phyloP scores from a whole-genome alignment of 2,888 invertebrate species.

The Platycnemis pennipes region DNA sequence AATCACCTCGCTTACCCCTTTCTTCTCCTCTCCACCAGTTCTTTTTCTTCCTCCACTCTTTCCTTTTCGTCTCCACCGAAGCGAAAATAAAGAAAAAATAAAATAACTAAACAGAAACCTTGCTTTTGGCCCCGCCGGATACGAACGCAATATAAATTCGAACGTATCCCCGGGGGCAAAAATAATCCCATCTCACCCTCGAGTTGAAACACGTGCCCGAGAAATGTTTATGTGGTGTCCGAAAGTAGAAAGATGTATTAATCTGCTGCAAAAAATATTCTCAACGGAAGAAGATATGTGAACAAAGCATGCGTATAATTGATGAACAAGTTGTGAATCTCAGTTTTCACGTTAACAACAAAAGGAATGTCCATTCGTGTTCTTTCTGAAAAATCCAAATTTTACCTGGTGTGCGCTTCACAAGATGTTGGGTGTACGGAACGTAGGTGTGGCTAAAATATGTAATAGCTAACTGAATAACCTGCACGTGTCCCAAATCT shows the following conservation, averaged over 20 bases:
- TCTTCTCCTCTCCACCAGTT: not conserved
- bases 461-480: too few species aligned
- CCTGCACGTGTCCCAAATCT: too few species aligned
- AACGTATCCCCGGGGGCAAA: not conserved
- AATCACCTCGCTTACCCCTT: not conserved
- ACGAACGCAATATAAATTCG: not conserved
- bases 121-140: not conserved
- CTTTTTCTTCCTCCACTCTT: too few species aligned
- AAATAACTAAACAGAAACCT: not conserved
- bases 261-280: not conserved
- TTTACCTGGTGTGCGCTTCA: too few species aligned
- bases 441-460: too few species aligned
- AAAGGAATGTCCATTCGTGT: not conserved
- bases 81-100: too few species aligned
- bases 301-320: too few species aligned
- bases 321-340: too few species aligned
- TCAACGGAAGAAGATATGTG: too few species aligned
- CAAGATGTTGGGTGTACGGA: too few species aligned
- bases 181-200: not conserved
- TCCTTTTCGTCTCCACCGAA: slow-evolving; percentile 10
- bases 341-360: not conserved
- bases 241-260: not conserved
- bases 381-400: not conserved
- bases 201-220: not conserved
- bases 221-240: not conserved